Conservation (phyloP, 2,888 invertebrate species). For the Acleris emargana region DNA sequence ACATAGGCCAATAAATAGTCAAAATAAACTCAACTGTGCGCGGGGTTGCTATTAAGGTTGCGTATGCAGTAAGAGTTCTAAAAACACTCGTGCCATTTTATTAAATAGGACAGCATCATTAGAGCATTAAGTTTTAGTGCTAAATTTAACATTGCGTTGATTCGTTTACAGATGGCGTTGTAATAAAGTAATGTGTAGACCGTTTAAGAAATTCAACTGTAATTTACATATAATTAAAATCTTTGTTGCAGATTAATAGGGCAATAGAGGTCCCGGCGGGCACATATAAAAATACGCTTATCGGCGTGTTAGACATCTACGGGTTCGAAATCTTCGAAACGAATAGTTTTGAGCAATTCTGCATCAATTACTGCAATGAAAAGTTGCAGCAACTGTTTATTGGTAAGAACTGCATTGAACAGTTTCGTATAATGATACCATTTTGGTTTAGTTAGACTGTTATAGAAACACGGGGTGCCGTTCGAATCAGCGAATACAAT, state of each 20-base stretch:
- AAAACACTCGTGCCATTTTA: no score
- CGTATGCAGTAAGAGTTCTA: no score
- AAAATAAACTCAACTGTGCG: no score
- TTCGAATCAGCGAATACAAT: background rate
- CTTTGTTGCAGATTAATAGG: conserved; percentile 88
- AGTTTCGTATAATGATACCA: no score
- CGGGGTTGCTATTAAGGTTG: no score
- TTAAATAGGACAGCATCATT: no score
- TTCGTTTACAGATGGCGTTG: background rate
- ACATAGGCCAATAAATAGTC: background rate
- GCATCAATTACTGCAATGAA: conserved; percentile 99
- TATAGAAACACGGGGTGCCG: no score
- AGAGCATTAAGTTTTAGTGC: no score
- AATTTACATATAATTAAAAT: background rate
- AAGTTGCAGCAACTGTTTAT: conserved; percentile 99
- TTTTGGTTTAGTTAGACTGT: no score
- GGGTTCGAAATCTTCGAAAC: conserved; percentile 99
- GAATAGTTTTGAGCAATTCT: conserved; percentile 99
- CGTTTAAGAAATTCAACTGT: no score
- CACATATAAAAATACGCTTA: conserved; percentile 89
- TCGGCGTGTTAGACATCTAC: conserved; percentile 98
- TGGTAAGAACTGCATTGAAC: conserved; percentile 76
- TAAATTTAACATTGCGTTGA: no score
- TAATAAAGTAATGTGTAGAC: no score
- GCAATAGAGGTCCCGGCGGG: conserved; percentile 91